Conservation (phyloP, 1,140 invertebrate species). For the Tetragonula clypearis region DNA sequence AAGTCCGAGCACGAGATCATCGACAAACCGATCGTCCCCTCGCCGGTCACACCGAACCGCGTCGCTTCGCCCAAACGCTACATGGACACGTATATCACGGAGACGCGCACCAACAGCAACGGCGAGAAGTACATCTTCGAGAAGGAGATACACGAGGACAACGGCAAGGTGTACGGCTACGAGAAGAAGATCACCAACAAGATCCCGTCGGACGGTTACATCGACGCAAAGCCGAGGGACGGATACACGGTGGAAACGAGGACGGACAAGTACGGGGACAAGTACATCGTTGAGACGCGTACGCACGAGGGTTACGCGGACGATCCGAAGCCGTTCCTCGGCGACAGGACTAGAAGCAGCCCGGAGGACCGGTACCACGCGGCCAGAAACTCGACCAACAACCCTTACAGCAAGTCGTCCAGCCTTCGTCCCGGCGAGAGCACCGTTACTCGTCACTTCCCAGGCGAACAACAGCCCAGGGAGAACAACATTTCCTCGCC, state of each 20-base stretch:
- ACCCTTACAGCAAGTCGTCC: slow-evolving; percentile 45
- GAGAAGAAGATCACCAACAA: slow-evolving; percentile 80
- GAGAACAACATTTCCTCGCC: slow-evolving; percentile 60
- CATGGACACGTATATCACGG: slow-evolving; percentile 79
- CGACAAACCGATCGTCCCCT: slow-evolving; percentile 79
- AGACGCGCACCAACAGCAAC: slow-evolving; percentile 78
- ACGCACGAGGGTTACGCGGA: slow-evolving; percentile 73
- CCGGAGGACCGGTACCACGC: slow-evolving; percentile 69
- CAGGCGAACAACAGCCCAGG: slow-evolving; percentile 36
- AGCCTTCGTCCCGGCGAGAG: slow-evolving; percentile 50
- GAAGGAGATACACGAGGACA: slow-evolving; percentile 78
- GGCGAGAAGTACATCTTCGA: slow-evolving; percentile 79
- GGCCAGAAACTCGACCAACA: slow-evolving; percentile 40
- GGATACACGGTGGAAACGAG: slow-evolving; percentile 82
- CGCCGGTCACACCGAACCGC: slow-evolving; percentile 75
- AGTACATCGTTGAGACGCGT: slow-evolving; percentile 83
- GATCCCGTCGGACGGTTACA: slow-evolving; percentile 67
- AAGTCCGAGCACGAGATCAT: slow-evolving; percentile 79
- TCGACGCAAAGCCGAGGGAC: slow-evolving; percentile 73
- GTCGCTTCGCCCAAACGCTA: slow-evolving; percentile 77
- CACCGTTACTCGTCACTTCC: slow-evolving; percentile 26
- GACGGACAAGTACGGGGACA: slow-evolving; percentile 81
- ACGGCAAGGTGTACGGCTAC: slow-evolving; percentile 78
- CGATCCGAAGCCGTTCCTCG: slow-evolving; percentile 74
- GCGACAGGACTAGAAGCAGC: slow-evolving; percentile 70